These are phyloP conservation scores for Pachliopta kotzebuea DNA, from an alignment of 2,888 invertebrate species.

Conservation along the genomic window DNA sequence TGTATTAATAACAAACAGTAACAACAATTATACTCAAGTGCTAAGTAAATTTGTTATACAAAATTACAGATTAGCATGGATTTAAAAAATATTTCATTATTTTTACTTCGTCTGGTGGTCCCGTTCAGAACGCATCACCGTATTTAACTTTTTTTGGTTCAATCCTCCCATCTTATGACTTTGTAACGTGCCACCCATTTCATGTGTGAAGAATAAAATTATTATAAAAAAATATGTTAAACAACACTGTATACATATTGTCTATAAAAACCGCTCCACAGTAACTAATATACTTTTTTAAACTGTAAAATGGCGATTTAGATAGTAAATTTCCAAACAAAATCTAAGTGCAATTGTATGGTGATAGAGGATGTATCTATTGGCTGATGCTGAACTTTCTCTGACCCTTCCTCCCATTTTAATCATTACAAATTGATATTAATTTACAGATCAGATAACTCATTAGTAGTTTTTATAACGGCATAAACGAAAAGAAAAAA, in stretches of 20 bases:
- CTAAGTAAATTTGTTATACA: neutral
- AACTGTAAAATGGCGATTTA: neutral
- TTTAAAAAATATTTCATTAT: neutral
- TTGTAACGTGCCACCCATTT: neutral
- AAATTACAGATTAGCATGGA: neutral
- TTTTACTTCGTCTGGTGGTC: constrained; percentile 15
- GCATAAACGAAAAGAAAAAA: no score
- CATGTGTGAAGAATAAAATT: neutral
- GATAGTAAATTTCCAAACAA: neutral
- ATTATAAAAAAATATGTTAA: neutral
- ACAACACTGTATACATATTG: neutral
- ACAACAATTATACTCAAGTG: neutral
- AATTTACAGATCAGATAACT: no score
- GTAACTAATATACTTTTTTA: neutral
- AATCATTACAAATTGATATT: neutral
- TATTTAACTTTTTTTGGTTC: neutral
- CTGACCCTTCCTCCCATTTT: neutral
- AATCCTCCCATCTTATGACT: neutral
- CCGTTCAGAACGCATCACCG: constrained; percentile 14
- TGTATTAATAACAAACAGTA: neutral
- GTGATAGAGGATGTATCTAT: neutral
- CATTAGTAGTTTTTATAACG: no score
- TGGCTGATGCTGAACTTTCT: neutral
- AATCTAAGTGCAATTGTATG: neutral
- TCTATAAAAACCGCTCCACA: neutral